These are phyloP conservation scores for Trichonephila clavata DNA, from an alignment of 1,140 invertebrate species.

Conservation along the genomic window DNA sequence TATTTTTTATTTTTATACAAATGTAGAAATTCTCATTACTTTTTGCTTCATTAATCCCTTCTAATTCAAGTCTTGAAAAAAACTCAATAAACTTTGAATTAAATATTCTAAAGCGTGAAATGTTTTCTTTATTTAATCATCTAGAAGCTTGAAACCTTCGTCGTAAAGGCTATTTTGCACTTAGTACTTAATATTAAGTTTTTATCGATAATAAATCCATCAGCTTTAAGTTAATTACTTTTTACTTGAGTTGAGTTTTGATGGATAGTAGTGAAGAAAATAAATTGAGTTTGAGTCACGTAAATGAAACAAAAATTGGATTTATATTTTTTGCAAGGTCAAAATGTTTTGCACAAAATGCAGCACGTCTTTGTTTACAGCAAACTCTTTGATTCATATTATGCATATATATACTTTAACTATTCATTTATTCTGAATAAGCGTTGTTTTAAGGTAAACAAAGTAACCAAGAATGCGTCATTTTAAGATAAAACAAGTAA, in stretches of 20 bases:
- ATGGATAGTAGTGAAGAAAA: neutral
- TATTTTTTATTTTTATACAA: neutral
- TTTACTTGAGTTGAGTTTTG: constrained; percentile 13
- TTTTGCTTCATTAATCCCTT: neutral
- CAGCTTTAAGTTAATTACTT: neutral
- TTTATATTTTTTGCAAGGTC: neutral
- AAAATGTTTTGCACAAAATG: neutral
- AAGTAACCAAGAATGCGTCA: too few relatives aligned
- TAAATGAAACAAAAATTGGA: constrained; percentile 18
- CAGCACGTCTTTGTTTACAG: neutral
- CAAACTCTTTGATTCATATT: too few relatives aligned
- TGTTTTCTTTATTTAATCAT: neutral
- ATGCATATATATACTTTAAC: too few relatives aligned
- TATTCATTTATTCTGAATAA: too few relatives aligned
- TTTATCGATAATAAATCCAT: constrained; percentile 1
- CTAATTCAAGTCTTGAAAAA: neutral
- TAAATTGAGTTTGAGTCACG: constrained; percentile 3
- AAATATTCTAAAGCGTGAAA: neutral
- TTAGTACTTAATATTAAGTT: neutral
- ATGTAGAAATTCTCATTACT: neutral
- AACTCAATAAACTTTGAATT: neutral
- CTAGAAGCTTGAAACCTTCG: neutral
- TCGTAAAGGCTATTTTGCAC: neutral
- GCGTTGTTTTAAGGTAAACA: too few relatives aligned
- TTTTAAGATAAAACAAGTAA: too few relatives aligned